Conservation (phyloP, 2,888 invertebrate species). For the Euproctis similis region DNA sequence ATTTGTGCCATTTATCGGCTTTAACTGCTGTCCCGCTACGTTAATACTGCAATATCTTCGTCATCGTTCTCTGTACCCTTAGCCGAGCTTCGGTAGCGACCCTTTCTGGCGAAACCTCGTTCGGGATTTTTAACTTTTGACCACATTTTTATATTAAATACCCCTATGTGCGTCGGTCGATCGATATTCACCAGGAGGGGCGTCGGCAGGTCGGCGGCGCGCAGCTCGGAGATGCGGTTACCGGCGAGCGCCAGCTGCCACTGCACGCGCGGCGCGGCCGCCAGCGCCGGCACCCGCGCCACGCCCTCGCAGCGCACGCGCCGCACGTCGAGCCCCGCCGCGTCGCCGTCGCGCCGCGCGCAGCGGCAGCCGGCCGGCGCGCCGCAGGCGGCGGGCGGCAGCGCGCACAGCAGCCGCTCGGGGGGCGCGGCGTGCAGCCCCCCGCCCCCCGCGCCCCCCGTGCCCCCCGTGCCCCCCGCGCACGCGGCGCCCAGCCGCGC, state of each 20-base stretch:
- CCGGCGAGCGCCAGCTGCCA: conserved; percentile 13
- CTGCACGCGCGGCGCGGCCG: not conserved
- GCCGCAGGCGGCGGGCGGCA: not conserved
- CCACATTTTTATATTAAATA: too few relatives aligned
- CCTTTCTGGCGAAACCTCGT: too few relatives aligned
- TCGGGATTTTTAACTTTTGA: too few relatives aligned
- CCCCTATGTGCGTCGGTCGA: too few relatives aligned
- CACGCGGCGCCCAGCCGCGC: not conserved
- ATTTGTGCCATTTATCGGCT: too few relatives aligned
- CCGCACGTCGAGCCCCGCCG: not conserved
- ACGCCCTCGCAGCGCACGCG: not conserved
- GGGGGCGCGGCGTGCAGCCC: conserved; percentile 1
- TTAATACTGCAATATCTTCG: too few relatives aligned
- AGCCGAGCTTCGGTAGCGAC: too few relatives aligned
- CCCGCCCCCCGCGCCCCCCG: conserved; percentile 1
- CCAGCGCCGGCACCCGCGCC: not conserved
- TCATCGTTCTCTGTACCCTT: too few relatives aligned
- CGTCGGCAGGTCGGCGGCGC: conserved; percentile 8
- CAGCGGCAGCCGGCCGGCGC: conserved; percentile 1
- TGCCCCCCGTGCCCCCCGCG: conserved; percentile 1
- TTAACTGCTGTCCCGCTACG: too few relatives aligned
- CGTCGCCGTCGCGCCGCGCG: conserved; percentile 1
- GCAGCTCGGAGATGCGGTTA: conserved; percentile 9
- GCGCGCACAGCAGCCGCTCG: conserved; percentile 1
- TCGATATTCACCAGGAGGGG: conserved; percentile 8